Evolutionary conservation across 2,888 invertebrate species (phyloP).

Genomic region (Automeris io): DNA sequence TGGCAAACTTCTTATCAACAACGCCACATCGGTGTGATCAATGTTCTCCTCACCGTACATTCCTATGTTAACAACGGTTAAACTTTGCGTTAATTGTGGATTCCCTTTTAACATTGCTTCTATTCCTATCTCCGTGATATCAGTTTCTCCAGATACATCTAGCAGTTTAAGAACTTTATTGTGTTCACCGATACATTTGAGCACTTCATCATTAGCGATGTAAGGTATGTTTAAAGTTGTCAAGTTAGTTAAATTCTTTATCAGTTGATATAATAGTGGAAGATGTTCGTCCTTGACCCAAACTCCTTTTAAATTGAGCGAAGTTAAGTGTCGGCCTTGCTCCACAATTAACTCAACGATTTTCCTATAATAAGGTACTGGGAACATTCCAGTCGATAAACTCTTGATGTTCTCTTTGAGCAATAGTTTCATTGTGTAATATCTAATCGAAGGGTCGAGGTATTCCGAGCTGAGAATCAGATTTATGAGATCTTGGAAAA

Average conservation of each 20-base stretch:
- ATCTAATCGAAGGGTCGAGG: conserved; percentile 81
- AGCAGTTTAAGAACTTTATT: conserved; percentile 77
- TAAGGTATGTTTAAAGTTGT: conserved; percentile 81
- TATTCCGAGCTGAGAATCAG: conserved; percentile 80
- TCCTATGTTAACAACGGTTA: conserved; percentile 81
- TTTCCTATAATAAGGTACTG: conserved; percentile 82
- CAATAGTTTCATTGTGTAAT: conserved; percentile 79
- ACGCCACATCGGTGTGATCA: conserved; percentile 80
- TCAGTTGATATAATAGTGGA: conserved; percentile 76
- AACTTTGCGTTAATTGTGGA: conserved; percentile 67
- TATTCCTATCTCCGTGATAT: conserved; percentile 80
- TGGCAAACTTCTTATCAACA: conserved; percentile 79
- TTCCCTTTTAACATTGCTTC: conserved; percentile 73
- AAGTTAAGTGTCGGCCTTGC: conserved; percentile 79
- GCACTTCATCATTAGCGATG: conserved; percentile 82
- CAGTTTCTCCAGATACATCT: conserved; percentile 83
- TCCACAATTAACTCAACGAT: conserved; percentile 80
- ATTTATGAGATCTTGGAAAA: conserved; percentile 81
- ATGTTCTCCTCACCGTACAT: conserved; percentile 83
- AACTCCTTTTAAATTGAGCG: conserved; percentile 83
- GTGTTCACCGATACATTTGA: conserved; percentile 76
- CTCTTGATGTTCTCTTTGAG: conserved; percentile 81
- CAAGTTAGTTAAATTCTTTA: conserved; percentile 77
- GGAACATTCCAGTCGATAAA: conserved; percentile 82
- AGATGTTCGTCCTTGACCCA: conserved; percentile 85